A percentile compares a stretch with the other conserved stretches of the same genome.
These are phyloP conservation scores for Lochmaea capreae DNA, from an alignment of 2,888 invertebrate genomes.

Conservation along the genomic window DNA sequence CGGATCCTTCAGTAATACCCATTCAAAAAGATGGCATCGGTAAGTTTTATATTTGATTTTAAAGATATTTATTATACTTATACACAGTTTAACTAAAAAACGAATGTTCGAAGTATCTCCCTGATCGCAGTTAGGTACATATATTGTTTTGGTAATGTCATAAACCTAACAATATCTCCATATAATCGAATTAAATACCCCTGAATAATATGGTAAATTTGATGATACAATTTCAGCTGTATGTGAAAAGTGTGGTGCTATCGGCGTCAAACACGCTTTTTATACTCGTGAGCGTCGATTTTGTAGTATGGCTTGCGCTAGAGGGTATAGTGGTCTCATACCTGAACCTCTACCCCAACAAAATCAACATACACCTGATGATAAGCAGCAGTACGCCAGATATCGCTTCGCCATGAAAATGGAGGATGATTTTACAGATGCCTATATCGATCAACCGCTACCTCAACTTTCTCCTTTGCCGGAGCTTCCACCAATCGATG, in stretches of 20 bases:
- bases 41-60: constrained; percentile 65
- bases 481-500: constrained; percentile 66
- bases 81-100: too few relatives aligned
- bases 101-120: too few relatives aligned
- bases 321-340: constrained; percentile 67
- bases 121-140: too few relatives aligned
- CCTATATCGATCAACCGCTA: constrained; percentile 55
- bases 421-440: constrained; percentile 60
- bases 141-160: too few relatives aligned
- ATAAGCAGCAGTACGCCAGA: constrained; percentile 60
- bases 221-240: constrained; percentile 71
- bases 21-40: constrained; percentile 91
- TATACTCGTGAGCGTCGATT: constrained; percentile 85
- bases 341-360: constrained; percentile 62
- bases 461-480: constrained; percentile 58
- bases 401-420: constrained; percentile 63
- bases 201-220: background rate
- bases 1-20: constrained; percentile 87
- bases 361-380: constrained; percentile 57
- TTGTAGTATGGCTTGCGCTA: constrained; percentile 84
- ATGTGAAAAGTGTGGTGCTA: constrained; percentile 86
- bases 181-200: too few relatives aligned
- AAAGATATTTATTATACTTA: background rate
- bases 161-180: too few relatives aligned
- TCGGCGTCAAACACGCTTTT: constrained; percentile 88